Conservation (phyloP, 1,140 invertebrate species). For the Lysiphlebus fabarum region DNA sequence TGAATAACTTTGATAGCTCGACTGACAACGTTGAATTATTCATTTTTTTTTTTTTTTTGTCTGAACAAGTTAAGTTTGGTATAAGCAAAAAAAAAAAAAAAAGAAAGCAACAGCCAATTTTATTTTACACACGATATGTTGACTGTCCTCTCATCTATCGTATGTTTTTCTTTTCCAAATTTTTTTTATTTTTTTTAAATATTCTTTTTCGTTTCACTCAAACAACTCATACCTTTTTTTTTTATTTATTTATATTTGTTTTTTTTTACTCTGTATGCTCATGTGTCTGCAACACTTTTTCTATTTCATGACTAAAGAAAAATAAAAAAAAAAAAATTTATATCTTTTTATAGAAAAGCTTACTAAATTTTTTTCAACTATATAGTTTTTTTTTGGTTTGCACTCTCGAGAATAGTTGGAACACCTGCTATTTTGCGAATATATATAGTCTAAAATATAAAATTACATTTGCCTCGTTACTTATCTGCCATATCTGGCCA, state of each 20-base stretch:
- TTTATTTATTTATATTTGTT: neutral
- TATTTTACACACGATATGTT: no score
- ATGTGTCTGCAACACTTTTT: neutral
- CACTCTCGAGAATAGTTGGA: conserved; percentile 11
- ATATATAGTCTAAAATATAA: conserved; percentile 19
- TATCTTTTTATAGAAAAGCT: conserved; percentile 31
- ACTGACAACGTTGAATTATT: conserved; percentile 6
- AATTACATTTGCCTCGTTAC: conserved; percentile 9
- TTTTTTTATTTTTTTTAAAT: no score
- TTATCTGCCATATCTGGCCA: neutral
- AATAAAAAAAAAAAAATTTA: neutral
- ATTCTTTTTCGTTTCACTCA: no score
- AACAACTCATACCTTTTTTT: neutral
- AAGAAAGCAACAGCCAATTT: no score
- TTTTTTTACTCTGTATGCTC: neutral
- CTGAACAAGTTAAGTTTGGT: conserved; percentile 9
- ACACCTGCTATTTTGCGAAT: conserved; percentile 16
- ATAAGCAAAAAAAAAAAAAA: no score
- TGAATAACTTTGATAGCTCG: neutral
- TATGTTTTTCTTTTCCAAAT: no score
- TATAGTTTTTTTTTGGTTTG: conserved; percentile 15
- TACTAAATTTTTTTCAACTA: conserved; percentile 33
- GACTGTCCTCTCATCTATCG: no score
- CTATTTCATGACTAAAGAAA: neutral
- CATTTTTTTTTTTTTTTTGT: conserved; percentile 11